Evolutionary conservation across 1,140 invertebrate species (phyloP).

Genomic region (Yoshiicerus persimilis): DNA sequence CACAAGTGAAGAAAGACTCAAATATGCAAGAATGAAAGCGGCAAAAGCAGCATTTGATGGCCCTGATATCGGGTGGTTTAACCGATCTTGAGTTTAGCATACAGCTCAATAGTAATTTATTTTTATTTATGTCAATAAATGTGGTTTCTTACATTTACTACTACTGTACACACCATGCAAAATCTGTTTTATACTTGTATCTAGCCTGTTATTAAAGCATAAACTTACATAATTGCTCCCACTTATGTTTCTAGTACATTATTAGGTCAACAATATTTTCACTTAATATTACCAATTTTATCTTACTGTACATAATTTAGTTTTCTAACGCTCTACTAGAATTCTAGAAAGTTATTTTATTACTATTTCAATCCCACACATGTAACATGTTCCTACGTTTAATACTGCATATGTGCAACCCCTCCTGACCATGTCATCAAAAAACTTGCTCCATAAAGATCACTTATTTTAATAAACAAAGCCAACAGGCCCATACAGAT

Average conservation of each 20-base stretch:
- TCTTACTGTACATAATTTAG: background rate
- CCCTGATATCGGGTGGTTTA: background rate
- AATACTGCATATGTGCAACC: background rate
- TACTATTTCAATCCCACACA: background rate
- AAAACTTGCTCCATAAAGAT: background rate
- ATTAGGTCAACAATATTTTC: background rate
- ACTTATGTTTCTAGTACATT: background rate
- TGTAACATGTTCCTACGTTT: background rate
- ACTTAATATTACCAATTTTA: background rate
- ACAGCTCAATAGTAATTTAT: background rate
- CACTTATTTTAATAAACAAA: background rate
- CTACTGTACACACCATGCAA: background rate
- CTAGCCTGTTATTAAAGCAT: background rate
- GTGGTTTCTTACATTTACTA: background rate
- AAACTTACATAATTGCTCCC: background rate
- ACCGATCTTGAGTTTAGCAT: background rate
- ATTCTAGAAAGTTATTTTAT: background rate
- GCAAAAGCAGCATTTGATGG: background rate
- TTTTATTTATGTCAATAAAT: background rate
- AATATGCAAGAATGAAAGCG: background rate
- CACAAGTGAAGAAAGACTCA: background rate
- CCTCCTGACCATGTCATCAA: background rate
- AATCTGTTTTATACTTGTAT: background rate
- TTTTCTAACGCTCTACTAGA: background rate
- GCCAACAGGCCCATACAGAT: no score